Evolutionary conservation across 2,888 invertebrate genomes (phyloP), one percentile per base, ranked within the genome.

Genomic region (Allolobophora icterica): DNA sequence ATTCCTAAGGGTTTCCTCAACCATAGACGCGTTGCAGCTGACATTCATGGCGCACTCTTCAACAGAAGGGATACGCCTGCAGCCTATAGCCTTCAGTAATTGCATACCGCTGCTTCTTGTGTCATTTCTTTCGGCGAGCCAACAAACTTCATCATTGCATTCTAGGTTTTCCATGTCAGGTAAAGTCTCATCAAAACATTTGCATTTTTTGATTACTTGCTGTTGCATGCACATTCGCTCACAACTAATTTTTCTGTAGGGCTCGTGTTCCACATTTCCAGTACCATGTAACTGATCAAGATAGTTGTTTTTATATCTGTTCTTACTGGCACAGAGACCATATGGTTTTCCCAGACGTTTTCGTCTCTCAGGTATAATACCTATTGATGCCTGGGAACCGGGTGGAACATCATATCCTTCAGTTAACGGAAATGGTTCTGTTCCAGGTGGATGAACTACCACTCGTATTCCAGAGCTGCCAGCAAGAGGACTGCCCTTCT

Each of bases 1-100:
- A 19, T 89, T 87, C 33, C 30, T 38, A 84, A 92, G 89, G 30
- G 91, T 84, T 2, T 35, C 33, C 13, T 91, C n/a, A 34, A 93
- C 83, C 30, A 71, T 11, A 21, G 11, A 38, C 13, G 91, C 90
- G 24, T 92, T 71, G 90, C 93, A 93, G 24, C 91, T 90, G 8
- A 90, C 71, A 2, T 71, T 24, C 52, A 52, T 2, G 6, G 84
- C 84, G 33, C 33, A 35, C 6, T 33, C 19, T 34, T 84, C 84
- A 3, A 84, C 1, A 84, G 17, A 19, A 3, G 17, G 1, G 34
- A 87, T 35, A 13, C 35, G 35, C 15, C 35, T 84, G 34, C 84
- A 84, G 17, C 34, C 5, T 17, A 2, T 19, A 34, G 34, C 33
- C 2, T 4, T 24, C 5, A 5, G 52, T 21, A 1, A 24, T 4